Evolutionary conservation across 2,113 vertebrate genomes (phyloP).

Genomic region (Nothocercus nigrocapillus): DNA sequence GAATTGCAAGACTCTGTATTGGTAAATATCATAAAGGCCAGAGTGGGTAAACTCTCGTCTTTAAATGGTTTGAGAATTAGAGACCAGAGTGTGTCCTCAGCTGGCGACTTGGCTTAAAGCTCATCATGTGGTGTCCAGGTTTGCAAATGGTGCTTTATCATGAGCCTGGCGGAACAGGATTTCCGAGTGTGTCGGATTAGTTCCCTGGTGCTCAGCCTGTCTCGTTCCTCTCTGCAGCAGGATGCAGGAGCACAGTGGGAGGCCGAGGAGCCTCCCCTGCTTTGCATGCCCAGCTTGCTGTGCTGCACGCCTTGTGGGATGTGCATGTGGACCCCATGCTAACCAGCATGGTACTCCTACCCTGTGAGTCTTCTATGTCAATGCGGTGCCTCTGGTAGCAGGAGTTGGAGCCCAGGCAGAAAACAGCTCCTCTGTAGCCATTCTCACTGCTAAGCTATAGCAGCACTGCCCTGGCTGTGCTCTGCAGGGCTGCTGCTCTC

Average conservation of each 20-base stretch:
- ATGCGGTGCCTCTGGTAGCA: not conserved
- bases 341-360: not conserved
- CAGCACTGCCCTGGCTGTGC: rapidly evolving
- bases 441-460: not conserved
- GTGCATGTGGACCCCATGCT: not conserved
- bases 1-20: not conserved
- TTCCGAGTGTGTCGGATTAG: rapidly evolving
- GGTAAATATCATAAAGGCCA: not conserved
- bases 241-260: not conserved
- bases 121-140: not conserved
- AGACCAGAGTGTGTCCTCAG: not conserved
- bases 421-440: not conserved
- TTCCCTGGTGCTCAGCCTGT: rapidly evolving
- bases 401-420: not conserved
- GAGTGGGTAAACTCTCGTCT: not conserved
- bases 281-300: rapidly evolving
- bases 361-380: not conserved
- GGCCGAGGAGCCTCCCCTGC: not conserved
- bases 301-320: not conserved
- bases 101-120: not conserved
- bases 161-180: not conserved
- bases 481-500: not conserved
- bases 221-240: not conserved
- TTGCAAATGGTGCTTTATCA: not conserved
- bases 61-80: not conserved